Evolutionary conservation across 1,140 invertebrate species (phyloP), one percentile per base, ranked within the genome.

Genomic region (Bombus pascuorum): DNA sequence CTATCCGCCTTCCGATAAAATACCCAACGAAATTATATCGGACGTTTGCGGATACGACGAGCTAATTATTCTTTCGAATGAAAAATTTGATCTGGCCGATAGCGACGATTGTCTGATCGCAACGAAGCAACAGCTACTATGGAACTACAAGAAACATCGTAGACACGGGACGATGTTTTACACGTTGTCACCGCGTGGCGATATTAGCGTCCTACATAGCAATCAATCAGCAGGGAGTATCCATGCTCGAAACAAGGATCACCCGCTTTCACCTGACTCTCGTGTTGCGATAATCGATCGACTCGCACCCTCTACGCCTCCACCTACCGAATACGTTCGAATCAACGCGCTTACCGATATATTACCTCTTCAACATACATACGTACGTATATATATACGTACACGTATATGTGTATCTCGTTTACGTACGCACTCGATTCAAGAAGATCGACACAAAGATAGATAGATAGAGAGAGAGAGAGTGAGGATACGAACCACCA

Each of bases 281-380:
- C 87, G 79, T 73, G 76, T 86, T 71, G 37, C 62, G 75, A 86
- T 89, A 86, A 89, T 85, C 83, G 83, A 89, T 89, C 76, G 74
- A 8, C 80, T 44, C 15, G 32, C 57, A 44, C 44, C 76, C 73
- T 47, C 28, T 42, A 22, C 28, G 22, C 15, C 37, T 13, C 18
- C 62, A 2, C 34, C 39, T 53, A 28, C 28, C 32, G 28, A 42
- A 75, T 75, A 70, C 70, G 73, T 77, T 72, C 59, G 77, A 82
- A 81, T 80, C 88, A 62, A 87, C 76, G 75, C 62, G 62, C 18
- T 70, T 22, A 32, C 59, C 53, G 68, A 62, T 83, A 68, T 66
- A 78, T 72, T 71, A 62, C 34, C 76, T 32, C n/a, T 59, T 53
- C 25, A 28, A 53, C 72, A 37, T 65, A 39, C 71, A 73, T 39